Percentiles rank a stretch among this genome's conserved stretches.
Evolutionary conservation across 2,888 invertebrate genomes (phyloP).

Genomic region (Phalangium opilio): DNA sequence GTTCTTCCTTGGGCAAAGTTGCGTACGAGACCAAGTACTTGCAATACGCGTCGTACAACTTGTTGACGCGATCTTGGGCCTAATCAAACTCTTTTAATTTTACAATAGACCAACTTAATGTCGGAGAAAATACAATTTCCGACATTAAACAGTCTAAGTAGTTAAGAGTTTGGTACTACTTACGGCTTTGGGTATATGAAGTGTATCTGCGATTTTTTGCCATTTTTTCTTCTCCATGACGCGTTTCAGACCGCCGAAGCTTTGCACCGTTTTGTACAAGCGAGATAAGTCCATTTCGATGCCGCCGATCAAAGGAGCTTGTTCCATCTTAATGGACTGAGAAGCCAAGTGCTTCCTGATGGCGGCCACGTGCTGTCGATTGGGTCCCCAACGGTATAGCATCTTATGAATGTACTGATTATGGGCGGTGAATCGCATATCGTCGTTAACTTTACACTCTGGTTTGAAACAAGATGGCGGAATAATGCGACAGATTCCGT

Average conservation of each 20-base stretch:
- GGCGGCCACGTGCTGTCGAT: constrained; percentile 64
- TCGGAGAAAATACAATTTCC: no score
- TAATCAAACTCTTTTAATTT: constrained; percentile 2
- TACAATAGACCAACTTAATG: no score
- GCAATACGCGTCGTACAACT: constrained; percentile 74
- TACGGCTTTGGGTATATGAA: constrained; percentile 61
- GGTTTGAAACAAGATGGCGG: constrained; percentile 49
- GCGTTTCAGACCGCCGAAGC: constrained; percentile 66
- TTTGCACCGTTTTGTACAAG: constrained; percentile 67
- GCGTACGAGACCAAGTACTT: constrained; percentile 81
- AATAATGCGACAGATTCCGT: constrained; percentile 95
- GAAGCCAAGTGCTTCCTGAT: constrained; percentile 64
- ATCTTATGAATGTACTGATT: constrained; percentile 82
- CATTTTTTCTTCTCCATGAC: constrained; percentile 74
- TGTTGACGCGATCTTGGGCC: constrained; percentile 58
- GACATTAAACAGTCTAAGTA: no score
- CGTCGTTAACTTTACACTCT: constrained; percentile 65
- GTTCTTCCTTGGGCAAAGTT: constrained; percentile 59
- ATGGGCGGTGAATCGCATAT: constrained; percentile 68
- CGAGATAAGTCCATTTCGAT: constrained; percentile 78
- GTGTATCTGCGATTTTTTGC: constrained; percentile 71
- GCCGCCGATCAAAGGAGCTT: constrained; percentile 71
- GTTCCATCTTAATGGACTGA: constrained; percentile 54
- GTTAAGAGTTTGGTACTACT: constrained; percentile 6
- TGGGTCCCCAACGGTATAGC: constrained; percentile 57